phyloP scores from a whole-genome alignment of 1,140 invertebrate genomes.

The Monochamus saltuarius region DNA sequence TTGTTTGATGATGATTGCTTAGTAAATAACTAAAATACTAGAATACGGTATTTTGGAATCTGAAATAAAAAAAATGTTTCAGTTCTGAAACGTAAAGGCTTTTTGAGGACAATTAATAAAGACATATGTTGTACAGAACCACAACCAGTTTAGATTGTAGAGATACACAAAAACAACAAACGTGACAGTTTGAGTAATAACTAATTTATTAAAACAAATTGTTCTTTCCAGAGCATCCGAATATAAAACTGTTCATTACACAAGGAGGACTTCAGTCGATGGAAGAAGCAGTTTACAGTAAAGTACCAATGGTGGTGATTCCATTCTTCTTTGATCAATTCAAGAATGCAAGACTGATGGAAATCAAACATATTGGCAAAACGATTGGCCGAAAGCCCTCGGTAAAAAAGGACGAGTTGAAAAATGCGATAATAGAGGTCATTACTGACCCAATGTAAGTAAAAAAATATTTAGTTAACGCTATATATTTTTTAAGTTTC shows the following conservation, averaged over 20 bases:
- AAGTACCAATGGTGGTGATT: conserved; percentile 58
- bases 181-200: too few relatives aligned
- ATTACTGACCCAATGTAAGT: conserved; percentile 21
- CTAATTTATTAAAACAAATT: too few relatives aligned
- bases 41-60: too few relatives aligned
- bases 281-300: conserved; percentile 58
- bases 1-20: too few relatives aligned
- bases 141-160: too few relatives aligned
- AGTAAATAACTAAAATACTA: too few relatives aligned
- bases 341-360: conserved; percentile 40
- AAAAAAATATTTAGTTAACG: background rate
- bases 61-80: too few relatives aligned
- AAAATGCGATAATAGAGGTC: conserved; percentile 38
- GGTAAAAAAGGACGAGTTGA: conserved; percentile 32
- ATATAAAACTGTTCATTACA: conserved; percentile 59
- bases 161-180: too few relatives aligned
- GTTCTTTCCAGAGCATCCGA: conserved; percentile 56
- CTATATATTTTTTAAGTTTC: too few relatives aligned
- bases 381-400: conserved; percentile 13
- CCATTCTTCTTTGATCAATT: conserved; percentile 67
- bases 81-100: too few relatives aligned
- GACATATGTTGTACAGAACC: too few relatives aligned
- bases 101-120: too few relatives aligned
- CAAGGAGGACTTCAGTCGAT: conserved; percentile 63
- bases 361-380: conserved; percentile 28